phyloP scores from a whole-genome alignment of 2,797 vertebrate species.

The Megaceryle alcyon region DNA sequence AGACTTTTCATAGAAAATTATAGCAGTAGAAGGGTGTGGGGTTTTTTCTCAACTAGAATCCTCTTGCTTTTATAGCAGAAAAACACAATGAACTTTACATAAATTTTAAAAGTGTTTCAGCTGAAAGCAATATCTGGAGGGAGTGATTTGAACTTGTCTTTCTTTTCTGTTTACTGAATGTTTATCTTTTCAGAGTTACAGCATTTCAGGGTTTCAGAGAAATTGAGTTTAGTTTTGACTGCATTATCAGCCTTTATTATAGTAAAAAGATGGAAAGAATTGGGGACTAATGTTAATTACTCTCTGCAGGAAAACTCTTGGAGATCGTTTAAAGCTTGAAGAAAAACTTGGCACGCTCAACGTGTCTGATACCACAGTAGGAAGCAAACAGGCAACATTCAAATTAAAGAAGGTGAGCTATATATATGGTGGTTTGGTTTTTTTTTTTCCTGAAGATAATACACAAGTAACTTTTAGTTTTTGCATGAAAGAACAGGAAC shows the following conservation, averaged over 20 bases:
- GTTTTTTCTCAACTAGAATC: background rate
- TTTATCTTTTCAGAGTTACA: background rate
- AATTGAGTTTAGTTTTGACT: background rate
- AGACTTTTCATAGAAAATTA: background rate
- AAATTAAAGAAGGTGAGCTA: constrained; percentile 89
- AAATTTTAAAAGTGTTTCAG: background rate
- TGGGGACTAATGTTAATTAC: constrained; percentile 20
- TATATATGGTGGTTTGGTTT: background rate
- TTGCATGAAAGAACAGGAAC: constrained; percentile 61
- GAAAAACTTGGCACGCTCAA: constrained; percentile 83
- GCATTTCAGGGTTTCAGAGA: background rate
- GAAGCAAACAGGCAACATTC: constrained; percentile 97
- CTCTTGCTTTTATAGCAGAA: background rate
- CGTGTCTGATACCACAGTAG: constrained; percentile 86
- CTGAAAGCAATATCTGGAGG: background rate
- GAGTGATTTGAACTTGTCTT: background rate
- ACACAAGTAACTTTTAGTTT: constrained; percentile 23
- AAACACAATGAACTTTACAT: background rate
- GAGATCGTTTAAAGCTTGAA: constrained; percentile 91
- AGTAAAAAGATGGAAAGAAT: constrained; percentile 8
- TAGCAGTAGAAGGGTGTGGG: background rate
- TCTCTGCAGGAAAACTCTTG: constrained; percentile 88
- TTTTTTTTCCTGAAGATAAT: background rate
- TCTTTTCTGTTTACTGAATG: background rate
- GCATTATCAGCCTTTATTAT: background rate